Evolutionary conservation across 1,140 invertebrate species (phyloP).

Genomic region (Eriosoma lanigerum): DNA sequence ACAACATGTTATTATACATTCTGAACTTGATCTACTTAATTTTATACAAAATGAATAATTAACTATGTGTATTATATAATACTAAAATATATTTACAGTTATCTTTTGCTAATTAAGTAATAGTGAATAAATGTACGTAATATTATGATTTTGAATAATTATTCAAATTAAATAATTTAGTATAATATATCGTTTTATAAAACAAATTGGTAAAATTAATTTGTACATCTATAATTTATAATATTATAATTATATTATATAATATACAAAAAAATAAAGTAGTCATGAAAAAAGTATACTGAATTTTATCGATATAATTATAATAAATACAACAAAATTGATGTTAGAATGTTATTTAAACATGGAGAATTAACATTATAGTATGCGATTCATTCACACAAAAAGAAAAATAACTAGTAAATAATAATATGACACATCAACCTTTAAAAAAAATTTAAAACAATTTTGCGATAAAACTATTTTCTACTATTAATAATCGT

Average conservation of each 20-base stretch:
- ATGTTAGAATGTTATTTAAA: no score
- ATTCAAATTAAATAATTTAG: no score
- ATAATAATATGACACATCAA: background rate
- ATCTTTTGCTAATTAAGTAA: no score
- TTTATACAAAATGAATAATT: background rate
- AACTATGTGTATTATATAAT: background rate
- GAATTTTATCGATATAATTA: no score
- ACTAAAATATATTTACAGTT: no score
- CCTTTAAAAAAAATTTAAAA: background rate
- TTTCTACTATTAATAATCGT: background rate
- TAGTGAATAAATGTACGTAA: background rate
- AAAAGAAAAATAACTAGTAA: background rate
- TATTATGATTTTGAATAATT: background rate
- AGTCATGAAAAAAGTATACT: no score
- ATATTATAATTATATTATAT: no score
- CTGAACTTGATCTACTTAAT: conserved; percentile 35
- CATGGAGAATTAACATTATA: background rate
- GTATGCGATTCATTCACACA: background rate
- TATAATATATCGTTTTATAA: no score
- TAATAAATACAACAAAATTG: no score
- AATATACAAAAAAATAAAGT: no score
- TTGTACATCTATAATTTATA: no score
- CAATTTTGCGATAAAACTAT: background rate
- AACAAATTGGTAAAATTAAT: no score
- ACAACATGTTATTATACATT: background rate